Base-by-base conservation (phyloP, 2,888 invertebrate genomes). In the Gryllus longicercus region DNA sequence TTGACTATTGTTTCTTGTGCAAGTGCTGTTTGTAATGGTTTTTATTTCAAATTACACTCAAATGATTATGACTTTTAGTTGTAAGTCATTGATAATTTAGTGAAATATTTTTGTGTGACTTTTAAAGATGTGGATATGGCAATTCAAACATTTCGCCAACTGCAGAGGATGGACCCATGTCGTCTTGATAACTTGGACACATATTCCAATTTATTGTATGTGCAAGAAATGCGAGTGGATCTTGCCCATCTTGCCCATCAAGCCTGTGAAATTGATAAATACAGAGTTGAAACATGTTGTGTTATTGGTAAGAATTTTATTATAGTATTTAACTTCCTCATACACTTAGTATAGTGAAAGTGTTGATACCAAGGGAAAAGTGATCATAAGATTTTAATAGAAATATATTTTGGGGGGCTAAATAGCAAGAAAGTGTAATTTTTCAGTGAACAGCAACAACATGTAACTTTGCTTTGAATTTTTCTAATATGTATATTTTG, bases 231-330 rank as follows among this genome's bases (percentile, higher is more conserved):
- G 88, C 92, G 95, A 85, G 95, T 95, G 83, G 96, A 98, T 86
- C 90, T 99, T 83, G 96, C 98, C 3, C 93, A 95, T 86, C 90
- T 99, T 82, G 99, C 99, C 0, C 97, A 99, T 85, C 93, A 93
- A 85, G 96, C 97, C 76, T 95, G 95, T 79, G 93, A 95, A 85
- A 96, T 98, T 84, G 98, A 99, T 87, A 98, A 98, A 88, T 99
- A 98, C 86, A 90, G 96, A 84, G 96, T 97, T 38, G 98, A 99
- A 89, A 99, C 99, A 0, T 99, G 99, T 87, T 98, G 97, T 88
- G 96, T 99, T 83, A 95, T 99, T 86, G 98, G 97, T 94, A 88
- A 88, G 88, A 38, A 38, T 38, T 8, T 84, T 76, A 12, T 38
- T 0, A 38, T 38, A 8, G 38, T 38, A 8, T 38, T 38, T 8